Conservation (phyloP, 37 sponge, comb jelly and placozoan genomes). For the Axinella damicornis region DNA sequence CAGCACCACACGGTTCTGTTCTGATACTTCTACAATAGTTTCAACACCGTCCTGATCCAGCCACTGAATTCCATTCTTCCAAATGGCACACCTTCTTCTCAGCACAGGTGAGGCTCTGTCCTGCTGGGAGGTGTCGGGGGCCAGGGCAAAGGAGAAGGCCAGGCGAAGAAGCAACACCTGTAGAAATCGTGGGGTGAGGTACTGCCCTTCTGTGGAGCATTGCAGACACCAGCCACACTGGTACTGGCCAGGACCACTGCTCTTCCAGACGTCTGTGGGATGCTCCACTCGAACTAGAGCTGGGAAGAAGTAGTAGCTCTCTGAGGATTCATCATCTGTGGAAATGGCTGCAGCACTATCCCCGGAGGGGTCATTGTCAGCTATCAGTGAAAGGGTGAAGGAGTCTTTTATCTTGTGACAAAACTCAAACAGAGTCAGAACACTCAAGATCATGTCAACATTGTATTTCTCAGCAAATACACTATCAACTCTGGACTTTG, state of each 20-base stretch:
- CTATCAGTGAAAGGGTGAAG: not conserved
- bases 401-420: conserved; percentile 16
- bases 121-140: not conserved
- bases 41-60: conserved; percentile 3
- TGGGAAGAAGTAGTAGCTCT: conserved; percentile 36
- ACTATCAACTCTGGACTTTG: not conserved
- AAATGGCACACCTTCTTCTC: conserved; percentile 4
- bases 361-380: no score
- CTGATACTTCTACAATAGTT: conserved; percentile 10
- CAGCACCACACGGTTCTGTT: conserved; percentile 13
- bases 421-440: conserved; percentile 20
- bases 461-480: conserved; percentile 14
- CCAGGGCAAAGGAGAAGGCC: conserved; percentile 29
- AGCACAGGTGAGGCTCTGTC: not conserved
- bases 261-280: not conserved
- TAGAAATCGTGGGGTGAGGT: conserved; percentile 29
- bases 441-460: conserved; percentile 5
- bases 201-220: conserved; percentile 1
- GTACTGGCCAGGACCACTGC: not conserved
- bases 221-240: conserved; percentile 17
- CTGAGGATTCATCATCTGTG: not conserved
- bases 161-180: conserved; percentile 25
- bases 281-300: conserved; percentile 7
- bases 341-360: no score
- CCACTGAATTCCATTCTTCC: conserved; percentile 48